Conservation (phyloP, 2,113 vertebrate genomes). For the Charadrius vociferus region DNA sequence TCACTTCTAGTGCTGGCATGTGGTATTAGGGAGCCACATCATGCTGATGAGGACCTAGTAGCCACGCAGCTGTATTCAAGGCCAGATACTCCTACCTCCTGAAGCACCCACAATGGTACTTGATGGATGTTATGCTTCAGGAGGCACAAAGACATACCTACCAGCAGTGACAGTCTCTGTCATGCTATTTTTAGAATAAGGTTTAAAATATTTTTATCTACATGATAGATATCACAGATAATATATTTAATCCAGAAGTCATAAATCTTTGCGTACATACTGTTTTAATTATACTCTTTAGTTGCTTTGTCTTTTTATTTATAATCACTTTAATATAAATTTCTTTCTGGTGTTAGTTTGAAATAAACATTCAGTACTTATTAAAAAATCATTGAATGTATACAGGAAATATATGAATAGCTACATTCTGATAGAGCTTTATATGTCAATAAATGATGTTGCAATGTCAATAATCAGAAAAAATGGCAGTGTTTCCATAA, state of each 20-base stretch:
- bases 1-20: neutral
- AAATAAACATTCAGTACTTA: neutral
- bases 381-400: neutral
- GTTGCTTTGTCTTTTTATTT: neutral
- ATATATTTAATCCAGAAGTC: neutral
- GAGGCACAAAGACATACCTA: neutral
- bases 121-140: neutral
- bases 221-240: neutral
- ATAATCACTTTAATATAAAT: neutral
- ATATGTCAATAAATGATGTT: neutral
- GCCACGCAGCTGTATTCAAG: neutral
- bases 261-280: neutral
- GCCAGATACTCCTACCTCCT: neutral
- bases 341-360: neutral
- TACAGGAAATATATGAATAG: neutral
- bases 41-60: neutral
- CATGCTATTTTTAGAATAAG: neutral
- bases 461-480: neutral
- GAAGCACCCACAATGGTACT: neutral
- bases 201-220: neutral
- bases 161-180: neutral
- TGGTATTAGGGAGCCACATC: neutral
- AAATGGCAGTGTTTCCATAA: neutral
- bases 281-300: slow-evolving; percentile 2
- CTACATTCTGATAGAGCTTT: neutral